Evolutionary conservation across 2,797 vertebrate species (phyloP), one percentile per base, ranked within the genome.

Genomic region (Lophius americanus): DNA sequence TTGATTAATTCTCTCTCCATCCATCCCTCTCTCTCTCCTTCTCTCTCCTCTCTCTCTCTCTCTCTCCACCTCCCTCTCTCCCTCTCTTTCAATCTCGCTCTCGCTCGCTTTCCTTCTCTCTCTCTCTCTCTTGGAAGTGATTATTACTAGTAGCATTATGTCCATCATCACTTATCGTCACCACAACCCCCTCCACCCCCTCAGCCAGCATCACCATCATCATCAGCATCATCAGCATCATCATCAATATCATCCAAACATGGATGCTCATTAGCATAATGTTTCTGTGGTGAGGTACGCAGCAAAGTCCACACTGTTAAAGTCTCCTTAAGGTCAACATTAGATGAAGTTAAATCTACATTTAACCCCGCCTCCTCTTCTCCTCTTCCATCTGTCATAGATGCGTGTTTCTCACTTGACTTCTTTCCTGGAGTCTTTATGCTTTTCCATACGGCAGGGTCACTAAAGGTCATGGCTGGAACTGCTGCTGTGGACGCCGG

Each of bases 151-250:
- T 60, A 67, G 43, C 14, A 47, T 73, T 55, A 54, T 73, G 82
- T 73, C 56, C 72, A 65, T 85, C 84, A 83, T 89, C 74, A 69
- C 64, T 82, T 81, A 82, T 88, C 60, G 72, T 78, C 67, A 60
- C 62, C 70, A 38, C 67, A 58, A 44, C 57, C 63, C 43, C 73
- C 64, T 35, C 59, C 10, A 5, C 47, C 49, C 49, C 44, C 64
- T 50, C 1, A 56, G 64, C 1, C 59, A 46, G 3, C 51, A 50
- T 2, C 32, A 57, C 43, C 74, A 70, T 55, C 74, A 46, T 6
- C 57, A 37, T 13, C 44, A 67, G 35, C 73, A 57, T 67, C 59
- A 63, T 51, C 53, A 67, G 37, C 41, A 42, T 7, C 41, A 42
- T 42, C 56, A 64, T 33, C 46, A 60, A 48, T 38, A 12, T 43